Base-by-base conservation (phyloP, 92 coral and sea anemone species). In the Pocillopora meandrina region DNA sequence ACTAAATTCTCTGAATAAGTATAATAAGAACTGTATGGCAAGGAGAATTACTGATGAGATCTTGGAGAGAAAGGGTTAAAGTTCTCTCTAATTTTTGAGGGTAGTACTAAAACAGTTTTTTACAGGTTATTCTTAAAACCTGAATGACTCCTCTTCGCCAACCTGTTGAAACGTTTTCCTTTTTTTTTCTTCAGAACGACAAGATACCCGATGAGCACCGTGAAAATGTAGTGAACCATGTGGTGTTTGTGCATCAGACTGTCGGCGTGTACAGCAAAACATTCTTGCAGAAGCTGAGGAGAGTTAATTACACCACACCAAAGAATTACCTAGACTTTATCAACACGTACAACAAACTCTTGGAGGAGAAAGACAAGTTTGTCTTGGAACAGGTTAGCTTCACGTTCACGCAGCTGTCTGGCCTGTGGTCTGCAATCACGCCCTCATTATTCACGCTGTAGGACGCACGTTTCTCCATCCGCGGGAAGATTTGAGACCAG, bases 311-410 rank as follows among this genome's bases (percentile, higher is more conserved):
- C 89, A 95, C 98, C 65, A 97, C 99, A 56, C 99, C 99, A 71
- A 97, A 97, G 79, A 97, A 97, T 91, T 97, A 97, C 89, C 93
- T 97, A 92, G 99, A 97, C 80, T 97, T 97, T 66, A 97, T 97
- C 75, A 97, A 92, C 82, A 97, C 99, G 10, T 97, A 97, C 87
- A 97, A 92, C 87, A 97, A 94, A 74, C 93, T 97, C 56, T n/a
- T 97, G 82, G 99, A 97, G 84, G 98, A 93, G 90, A 94, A 97
- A 72, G 99, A 97, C 74, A 94, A 94, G 87, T 97, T 92, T 63
- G 99, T 97, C 31, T 76, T 97, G 77, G 99, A 97, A 63, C 99
- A 96, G 88, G 98, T 96, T 12, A 61, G 65, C n/a, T 17, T 12
- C 65, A 18, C 14, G 65, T 61, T 15, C n/a, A 18, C n/a, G 31